Conservation (phyloP, 2,113 vertebrate genomes). For the Callionymus lyra region DNA sequence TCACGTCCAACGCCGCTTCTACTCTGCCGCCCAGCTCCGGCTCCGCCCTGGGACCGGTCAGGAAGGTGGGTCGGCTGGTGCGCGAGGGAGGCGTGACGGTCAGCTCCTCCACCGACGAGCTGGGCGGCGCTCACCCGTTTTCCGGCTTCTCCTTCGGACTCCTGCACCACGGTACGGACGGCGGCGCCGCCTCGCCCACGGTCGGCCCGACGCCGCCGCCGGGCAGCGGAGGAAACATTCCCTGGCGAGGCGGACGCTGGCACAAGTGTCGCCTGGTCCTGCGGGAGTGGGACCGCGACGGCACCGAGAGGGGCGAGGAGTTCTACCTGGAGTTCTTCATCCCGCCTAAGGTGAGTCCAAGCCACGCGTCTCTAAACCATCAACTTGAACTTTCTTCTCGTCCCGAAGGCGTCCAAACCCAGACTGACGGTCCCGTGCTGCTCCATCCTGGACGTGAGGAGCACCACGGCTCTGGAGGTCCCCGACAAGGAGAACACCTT, state of each 20-base stretch:
- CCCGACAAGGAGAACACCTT: slow-evolving; percentile 90
- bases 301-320: slow-evolving; percentile 66
- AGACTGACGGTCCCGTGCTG: slow-evolving; percentile 78
- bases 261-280: slow-evolving; percentile 85
- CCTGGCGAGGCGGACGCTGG: slow-evolving; percentile 69
- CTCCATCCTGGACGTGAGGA: slow-evolving; percentile 76
- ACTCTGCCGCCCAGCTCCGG: slow-evolving; percentile 45
- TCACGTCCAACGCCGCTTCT: slow-evolving; percentile 31
- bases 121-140: slow-evolving; percentile 53
- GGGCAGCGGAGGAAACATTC: slow-evolving; percentile 50
- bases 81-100: slow-evolving; percentile 68
- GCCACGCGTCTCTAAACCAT: too few relatives aligned
- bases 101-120: slow-evolving; percentile 62
- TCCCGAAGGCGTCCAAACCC: slow-evolving; percentile 74
- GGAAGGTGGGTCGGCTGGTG: slow-evolving; percentile 62
- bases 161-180: slow-evolving; percentile 61
- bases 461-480: slow-evolving; percentile 82
- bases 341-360: slow-evolving; percentile 74
- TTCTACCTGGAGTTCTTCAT: slow-evolving; percentile 86
- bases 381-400: background rate
- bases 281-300: slow-evolving; percentile 67
- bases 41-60: slow-evolving; percentile 16
- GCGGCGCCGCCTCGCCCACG: slow-evolving; percentile 29
- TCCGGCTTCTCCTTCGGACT: slow-evolving; percentile 64
- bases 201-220: slow-evolving; percentile 20